Base-by-base conservation (phyloP, 2,888 invertebrate species). In the Himalopsyche japonica region DNA sequence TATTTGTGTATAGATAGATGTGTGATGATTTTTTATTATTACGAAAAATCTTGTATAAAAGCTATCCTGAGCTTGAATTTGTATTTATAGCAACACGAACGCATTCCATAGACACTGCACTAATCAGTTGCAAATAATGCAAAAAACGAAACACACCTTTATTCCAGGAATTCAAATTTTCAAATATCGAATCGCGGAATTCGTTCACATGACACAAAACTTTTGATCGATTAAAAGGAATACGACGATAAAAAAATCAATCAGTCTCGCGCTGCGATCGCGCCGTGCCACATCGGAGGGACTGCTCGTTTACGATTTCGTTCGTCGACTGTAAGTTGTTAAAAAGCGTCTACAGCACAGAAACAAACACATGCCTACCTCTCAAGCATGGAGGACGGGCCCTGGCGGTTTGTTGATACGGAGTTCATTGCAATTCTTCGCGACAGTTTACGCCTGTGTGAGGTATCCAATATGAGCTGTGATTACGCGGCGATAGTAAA, bases 221-320 rank as follows among this genome's bases (percentile, higher is more conserved):
- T 57, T 20, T 49, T 57, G 3, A 24, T 57, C 57, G 57, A 24
- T 20, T 20, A 20, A 57, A 20, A 24, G 57, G 57, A 57, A 57
- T 20, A 0, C 8, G 57, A 20, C 24, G 24, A 7, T 57, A 57
- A 57, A n/a, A 57, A 20, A 57, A 57, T 57, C 57, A 57, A 57
- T 76, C 37, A 83, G 80, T 80, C 78, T 49, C 76, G 83, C 80
- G 76, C 43, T 37, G 79, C 83, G 76, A 20, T 80, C 80, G 83
- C 80, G 83, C 83, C 37, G 43, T 57, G 80, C 83, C 77, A 83
- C 83, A 83, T 49, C 48, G 30, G 47, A 80, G 80, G 83, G 83
- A 83, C 83, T 83, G 83, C 30, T 76, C 83, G 47, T 80, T 82
- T 79, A 80, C 57, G 57, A 57, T 57, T 57, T 57, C 57, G 57